Percentiles rank a stretch among this genome's conserved stretches.
phyloP scores from a whole-genome alignment of 2,113 vertebrate genomes.

The Sakesphorus luctuosus region DNA sequence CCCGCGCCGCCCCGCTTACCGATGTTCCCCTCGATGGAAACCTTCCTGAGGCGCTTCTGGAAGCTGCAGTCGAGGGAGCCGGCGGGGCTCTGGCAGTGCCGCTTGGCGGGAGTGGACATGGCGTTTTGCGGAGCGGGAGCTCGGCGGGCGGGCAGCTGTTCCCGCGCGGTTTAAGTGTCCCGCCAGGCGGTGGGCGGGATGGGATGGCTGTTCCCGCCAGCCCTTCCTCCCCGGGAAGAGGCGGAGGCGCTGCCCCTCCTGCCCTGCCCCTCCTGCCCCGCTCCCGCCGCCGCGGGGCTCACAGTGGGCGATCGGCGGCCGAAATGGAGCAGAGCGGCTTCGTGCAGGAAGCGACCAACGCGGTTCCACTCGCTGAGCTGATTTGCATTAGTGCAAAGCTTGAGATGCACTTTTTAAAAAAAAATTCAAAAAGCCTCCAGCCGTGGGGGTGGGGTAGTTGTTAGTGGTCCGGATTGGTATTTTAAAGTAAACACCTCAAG shows the following conservation, averaged over 20 bases:
- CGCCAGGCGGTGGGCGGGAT: conserved; percentile 18
- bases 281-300: background rate
- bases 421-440: background rate
- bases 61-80: conserved; percentile 67
- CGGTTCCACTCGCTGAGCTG: background rate
- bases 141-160: background rate
- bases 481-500: accelerated
- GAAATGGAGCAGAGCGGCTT: background rate
- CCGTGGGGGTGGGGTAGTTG: background rate
- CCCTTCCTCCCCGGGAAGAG: background rate
- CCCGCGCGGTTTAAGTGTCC: background rate
- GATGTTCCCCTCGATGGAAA: conserved; percentile 88
- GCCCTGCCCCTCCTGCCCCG: background rate
- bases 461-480: accelerated
- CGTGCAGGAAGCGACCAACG: background rate
- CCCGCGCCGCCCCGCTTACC: conserved; percentile 75
- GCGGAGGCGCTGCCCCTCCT: background rate
- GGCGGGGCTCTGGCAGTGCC: conserved; percentile 25
- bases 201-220: background rate
- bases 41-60: conserved; percentile 75
- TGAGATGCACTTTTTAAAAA: background rate
- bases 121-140: background rate
- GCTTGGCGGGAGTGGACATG: conserved; percentile 83
- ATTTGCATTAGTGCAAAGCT: conserved; percentile 4
- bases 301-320: background rate